Evolutionary conservation across 2,113 vertebrate genomes (phyloP), one percentile per base, ranked within the genome.

Genomic region (Salminus brasiliensis): DNA sequence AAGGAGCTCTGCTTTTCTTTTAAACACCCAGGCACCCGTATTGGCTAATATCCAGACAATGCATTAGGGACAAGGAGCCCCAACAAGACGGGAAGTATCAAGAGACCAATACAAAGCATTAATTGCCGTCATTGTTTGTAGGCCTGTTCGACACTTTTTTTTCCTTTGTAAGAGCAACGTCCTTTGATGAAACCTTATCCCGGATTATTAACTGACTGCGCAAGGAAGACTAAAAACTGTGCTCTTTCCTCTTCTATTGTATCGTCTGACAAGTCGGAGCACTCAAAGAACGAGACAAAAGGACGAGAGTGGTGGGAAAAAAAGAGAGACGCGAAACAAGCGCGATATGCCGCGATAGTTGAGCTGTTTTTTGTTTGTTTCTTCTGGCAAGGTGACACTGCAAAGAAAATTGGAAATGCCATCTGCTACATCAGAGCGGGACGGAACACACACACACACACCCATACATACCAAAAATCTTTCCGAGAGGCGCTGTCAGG

Each of bases 381-480:
- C 49, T 83, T 84, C 79, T 69, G 76, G 59, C 78, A 79, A 87
- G 86, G 84, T 85, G 87, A 88, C 84, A 85, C 76, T 43, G 86
- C 62, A 80, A 86, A 84, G 76, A 82, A 79, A 86, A 89, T 70
- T 72, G 73, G 80, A 88, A 86, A 75, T 79, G 82, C 76, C 86
- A 84, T 84, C 69, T 88, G 81, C 67, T 75, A 80, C 80, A 84
- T 81, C 60, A 80, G 63, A 79, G 79, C 72, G 45, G 74, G 62
- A 39, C 16, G 68, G 36, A 72, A 60, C 83, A 74, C 52, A n/a
- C n/a, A n/a, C n/a, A n/a, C n/a, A n/a, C n/a, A n/a, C n/a, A n/a
- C n/a, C n/a, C n/a, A n/a, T n/a, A n/a, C n/a, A n/a, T n/a, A 71
- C 68, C 78, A 79, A 79, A 78, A 79, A 83, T 86, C 78, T 79